A percentile compares a stretch with the other conserved stretches of the same genome.
Evolutionary conservation across 1,140 invertebrate genomes (phyloP).

Genomic region (Sycobia sp.): DNA sequence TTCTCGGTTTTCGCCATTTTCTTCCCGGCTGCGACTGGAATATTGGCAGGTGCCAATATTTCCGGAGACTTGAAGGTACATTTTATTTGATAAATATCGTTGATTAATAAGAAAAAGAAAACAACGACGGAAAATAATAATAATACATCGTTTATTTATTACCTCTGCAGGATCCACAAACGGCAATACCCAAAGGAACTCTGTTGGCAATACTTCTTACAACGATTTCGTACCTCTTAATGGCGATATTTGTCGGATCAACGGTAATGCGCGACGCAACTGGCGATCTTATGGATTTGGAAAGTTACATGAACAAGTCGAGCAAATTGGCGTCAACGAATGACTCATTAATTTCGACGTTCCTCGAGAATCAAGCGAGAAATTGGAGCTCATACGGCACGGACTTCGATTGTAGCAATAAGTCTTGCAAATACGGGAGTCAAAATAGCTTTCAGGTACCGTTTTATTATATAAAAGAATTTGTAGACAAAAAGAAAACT

Average conservation of each 20-base stretch:
- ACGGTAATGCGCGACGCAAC: slow-evolving; percentile 78
- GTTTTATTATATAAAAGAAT: neutral
- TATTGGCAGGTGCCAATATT: slow-evolving; percentile 91
- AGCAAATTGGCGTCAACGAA: slow-evolving; percentile 17
- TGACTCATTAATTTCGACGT: slow-evolving; percentile 13
- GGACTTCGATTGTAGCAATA: slow-evolving; percentile 48
- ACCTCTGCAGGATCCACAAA: slow-evolving; percentile 80
- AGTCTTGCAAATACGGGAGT: slow-evolving; percentile 73
- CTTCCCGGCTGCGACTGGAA: slow-evolving; percentile 96
- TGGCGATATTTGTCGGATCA: slow-evolving; percentile 79
- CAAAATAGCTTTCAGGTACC: slow-evolving; percentile 81
- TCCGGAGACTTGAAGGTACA: slow-evolving; percentile 86
- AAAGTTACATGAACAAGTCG: slow-evolving; percentile 23
- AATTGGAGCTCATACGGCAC: slow-evolving; percentile 47
- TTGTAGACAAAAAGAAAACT: too few species aligned
- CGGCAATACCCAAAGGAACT: slow-evolving; percentile 89
- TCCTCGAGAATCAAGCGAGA: slow-evolving; percentile 10
- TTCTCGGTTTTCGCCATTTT: slow-evolving; percentile 96
- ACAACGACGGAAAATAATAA: too few species aligned
- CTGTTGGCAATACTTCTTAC: slow-evolving; percentile 85
- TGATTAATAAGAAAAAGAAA: neutral
- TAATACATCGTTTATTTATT: too few species aligned
- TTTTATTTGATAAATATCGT: neutral
- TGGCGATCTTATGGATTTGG: slow-evolving; percentile 67
- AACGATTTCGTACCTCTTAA: slow-evolving; percentile 80